Base-by-base conservation (phyloP, 1,140 invertebrate genomes). In the Drosophila eugracilis region DNA sequence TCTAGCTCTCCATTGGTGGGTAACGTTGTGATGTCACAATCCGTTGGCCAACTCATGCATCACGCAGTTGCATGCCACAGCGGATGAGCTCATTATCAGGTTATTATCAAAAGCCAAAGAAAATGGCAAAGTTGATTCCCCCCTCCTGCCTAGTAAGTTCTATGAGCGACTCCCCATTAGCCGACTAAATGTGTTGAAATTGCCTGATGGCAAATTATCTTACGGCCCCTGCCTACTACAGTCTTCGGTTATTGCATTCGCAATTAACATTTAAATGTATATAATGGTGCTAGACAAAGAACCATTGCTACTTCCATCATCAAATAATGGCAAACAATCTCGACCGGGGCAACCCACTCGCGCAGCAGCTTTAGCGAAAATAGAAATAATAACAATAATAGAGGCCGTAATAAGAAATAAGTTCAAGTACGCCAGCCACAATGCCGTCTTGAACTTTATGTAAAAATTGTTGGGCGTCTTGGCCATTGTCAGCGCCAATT, bases 241-340 rank as follows among this genome's bases (percentile, higher is more conserved):
- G 36, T 36, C 69, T 69, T 15, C 42, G 42, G 26, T 44, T 44
- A 49, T 50, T 73, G 69, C 55, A 47, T 66, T 81, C 58, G 72
- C 72, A 85, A 85, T 85, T 85, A 85, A 77, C 80, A 85, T 79
- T 79, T 75, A 76, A 73, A 73, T 73, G 62, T 72, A 65, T 37
- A 78, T 86, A 85, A 80, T 80, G 47, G 59, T 53, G 83, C 30
- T 54, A 59, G 52, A 75, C 58, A 67, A 53, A 81, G 70, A 88
- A 77, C 59, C 65, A 69, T n/a, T 44, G 42, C 47, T 62, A 49
- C n/a, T n/a, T n/a, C 44, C 73, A 81, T 76, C 67, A 77, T 55
- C 48, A 86, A 69, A 85, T 86, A 88, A 86, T 88, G 78, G 74
- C 77, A 75, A 80, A 78, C 69, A 66, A 81, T 78, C 71, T 78